Conservation (phyloP, 2,797 vertebrate species). For the Eulemur mongoz region DNA sequence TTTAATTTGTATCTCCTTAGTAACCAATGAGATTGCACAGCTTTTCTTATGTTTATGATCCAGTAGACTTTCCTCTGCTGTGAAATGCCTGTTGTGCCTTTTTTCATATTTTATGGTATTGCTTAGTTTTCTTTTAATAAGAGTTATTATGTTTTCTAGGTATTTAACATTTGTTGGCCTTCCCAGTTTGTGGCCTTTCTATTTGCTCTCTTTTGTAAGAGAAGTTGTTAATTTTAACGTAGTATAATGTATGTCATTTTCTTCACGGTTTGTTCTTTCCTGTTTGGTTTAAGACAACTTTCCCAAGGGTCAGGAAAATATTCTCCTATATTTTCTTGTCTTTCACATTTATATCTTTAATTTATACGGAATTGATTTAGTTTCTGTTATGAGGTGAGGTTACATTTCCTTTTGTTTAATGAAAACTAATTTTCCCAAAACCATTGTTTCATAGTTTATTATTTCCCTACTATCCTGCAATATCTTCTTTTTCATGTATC, state of each 20-base stretch:
- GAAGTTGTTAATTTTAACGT: not conserved
- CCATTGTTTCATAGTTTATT: not conserved
- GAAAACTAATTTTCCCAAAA: not conserved
- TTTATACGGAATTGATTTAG: conserved; percentile 24
- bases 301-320: not conserved
- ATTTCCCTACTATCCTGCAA: not conserved
- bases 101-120: not conserved
- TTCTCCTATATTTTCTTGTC: not conserved
- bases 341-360: not conserved
- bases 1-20: conserved; percentile 6
- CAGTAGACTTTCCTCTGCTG: not conserved
- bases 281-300: not conserved
- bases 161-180: not conserved
- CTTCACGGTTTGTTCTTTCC: not conserved
- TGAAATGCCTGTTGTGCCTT: not conserved
- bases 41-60: not conserved
- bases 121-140: not conserved
- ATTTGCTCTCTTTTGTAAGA: not conserved
- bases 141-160: not conserved
- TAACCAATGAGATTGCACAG: not conserved
- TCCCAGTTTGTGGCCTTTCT: not conserved
- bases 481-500: not conserved
- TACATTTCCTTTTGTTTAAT: conserved; percentile 7
- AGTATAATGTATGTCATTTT: not conserved
- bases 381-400: not conserved